A percentile compares a stretch with the other conserved stretches of the same genome.
Evolutionary conservation across 2,888 invertebrate species (phyloP).

Genomic region (Sinhomidia bicolor): DNA sequence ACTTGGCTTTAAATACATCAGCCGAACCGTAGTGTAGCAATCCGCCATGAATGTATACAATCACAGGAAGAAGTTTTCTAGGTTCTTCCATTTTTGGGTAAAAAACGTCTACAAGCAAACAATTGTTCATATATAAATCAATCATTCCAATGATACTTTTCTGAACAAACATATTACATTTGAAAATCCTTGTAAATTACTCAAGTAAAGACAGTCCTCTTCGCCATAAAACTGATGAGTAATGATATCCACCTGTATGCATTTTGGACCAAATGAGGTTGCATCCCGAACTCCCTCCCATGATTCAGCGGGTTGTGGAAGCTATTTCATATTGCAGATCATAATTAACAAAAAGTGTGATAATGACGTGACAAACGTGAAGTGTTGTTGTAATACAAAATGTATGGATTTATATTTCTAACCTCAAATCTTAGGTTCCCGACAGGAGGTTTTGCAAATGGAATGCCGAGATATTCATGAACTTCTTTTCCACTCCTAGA

Average conservation of each 20-base stretch:
- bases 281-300: constrained; percentile 77
- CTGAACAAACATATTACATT: no score
- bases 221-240: constrained; percentile 61
- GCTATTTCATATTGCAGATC: background rate
- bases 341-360: background rate
- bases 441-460: constrained; percentile 73
- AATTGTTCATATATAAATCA: no score
- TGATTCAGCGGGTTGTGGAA: constrained; percentile 45
- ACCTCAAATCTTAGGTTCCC: constrained; percentile 73
- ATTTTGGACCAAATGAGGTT: constrained; percentile 63
- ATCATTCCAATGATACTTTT: background rate
- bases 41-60: constrained; percentile 65
- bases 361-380: no score
- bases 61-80: constrained; percentile 65
- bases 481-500: constrained; percentile 51
- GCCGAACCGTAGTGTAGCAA: constrained; percentile 52
- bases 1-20: constrained; percentile 55
- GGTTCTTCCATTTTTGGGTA: background rate
- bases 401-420: background rate
- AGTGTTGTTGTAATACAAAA: background rate
- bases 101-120: no score
- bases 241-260: constrained; percentile 76
- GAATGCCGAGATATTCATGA: constrained; percentile 68
- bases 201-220: constrained; percentile 50
- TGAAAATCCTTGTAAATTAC: no score